Percentiles rank a stretch among this genome's conserved stretches.
Evolutionary conservation across 2,888 invertebrate species (phyloP).

Genomic region (Callyntrura sp.): DNA sequence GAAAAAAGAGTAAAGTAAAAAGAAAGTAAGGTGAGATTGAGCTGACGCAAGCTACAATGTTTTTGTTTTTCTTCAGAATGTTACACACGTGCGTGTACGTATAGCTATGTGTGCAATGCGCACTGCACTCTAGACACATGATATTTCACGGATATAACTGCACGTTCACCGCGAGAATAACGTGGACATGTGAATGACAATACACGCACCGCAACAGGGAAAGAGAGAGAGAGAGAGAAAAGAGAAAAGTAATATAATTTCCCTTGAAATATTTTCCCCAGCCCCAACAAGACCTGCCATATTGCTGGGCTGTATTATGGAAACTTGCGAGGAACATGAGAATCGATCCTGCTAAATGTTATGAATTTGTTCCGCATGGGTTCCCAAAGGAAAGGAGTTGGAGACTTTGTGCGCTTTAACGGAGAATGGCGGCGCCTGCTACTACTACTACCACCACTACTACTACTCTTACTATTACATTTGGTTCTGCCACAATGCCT

Average conservation of each 20-base stretch:
- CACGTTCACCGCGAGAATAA: neutral
- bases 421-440: constrained; percentile 39
- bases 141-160: neutral
- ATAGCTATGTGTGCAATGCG: neutral
- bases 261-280: no score
- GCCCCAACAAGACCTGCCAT: neutral
- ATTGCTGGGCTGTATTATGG: neutral
- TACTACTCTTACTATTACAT: neutral
- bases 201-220: no score
- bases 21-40: neutral
- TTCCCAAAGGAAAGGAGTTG: constrained; percentile 75
- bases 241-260: no score
- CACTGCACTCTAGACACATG: neutral
- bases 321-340: neutral
- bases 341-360: constrained; percentile 82
- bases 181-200: no score
- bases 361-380: constrained; percentile 82
- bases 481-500: neutral
- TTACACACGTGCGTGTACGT: constrained; percentile 36
- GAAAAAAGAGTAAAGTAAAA: no score
- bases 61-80: neutral
- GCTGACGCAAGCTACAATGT: constrained; percentile 26
- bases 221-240: no score
- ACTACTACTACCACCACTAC: constrained; percentile 15
- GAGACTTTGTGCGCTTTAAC: constrained; percentile 54